These are phyloP conservation scores for Dicranocentrus wangi DNA, from an alignment of 2,888 invertebrate species.

Conservation along the genomic window DNA sequence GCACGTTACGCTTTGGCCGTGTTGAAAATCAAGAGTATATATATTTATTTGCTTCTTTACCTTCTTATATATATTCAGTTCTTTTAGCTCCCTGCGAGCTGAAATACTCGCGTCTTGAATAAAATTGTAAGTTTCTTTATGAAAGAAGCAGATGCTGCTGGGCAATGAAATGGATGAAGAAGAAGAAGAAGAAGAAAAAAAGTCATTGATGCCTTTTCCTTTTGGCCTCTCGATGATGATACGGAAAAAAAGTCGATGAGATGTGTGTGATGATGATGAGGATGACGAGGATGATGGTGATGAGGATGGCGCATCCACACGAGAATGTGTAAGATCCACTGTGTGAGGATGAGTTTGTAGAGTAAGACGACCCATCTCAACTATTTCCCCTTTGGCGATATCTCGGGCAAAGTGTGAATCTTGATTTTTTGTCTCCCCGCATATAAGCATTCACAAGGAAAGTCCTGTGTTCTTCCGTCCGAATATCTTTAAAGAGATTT, in stretches of 20 bases:
- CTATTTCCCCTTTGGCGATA: background rate
- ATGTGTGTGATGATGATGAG: constrained; percentile 7
- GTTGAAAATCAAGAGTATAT: constrained; percentile 7
- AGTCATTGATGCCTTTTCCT: constrained; percentile 33
- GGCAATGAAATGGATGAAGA: constrained; percentile 18
- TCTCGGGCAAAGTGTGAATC: too few relatives aligned
- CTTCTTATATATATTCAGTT: too few relatives aligned
- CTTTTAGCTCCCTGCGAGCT: too few relatives aligned
- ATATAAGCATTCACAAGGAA: too few relatives aligned
- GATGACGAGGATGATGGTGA: background rate
- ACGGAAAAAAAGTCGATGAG: too few relatives aligned
- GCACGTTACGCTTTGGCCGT: constrained; percentile 41
- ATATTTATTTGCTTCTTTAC: too few relatives aligned
- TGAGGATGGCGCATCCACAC: too few relatives aligned
- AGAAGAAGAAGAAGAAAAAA: constrained; percentile 20
- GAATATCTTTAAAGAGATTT: too few relatives aligned
- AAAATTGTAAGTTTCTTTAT: background rate
- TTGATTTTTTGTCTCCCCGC: too few relatives aligned
- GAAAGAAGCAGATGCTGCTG: constrained; percentile 40
- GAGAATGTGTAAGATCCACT: too few relatives aligned
- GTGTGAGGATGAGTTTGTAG: background rate
- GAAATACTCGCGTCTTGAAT: too few relatives aligned
- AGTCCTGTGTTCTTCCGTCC: too few relatives aligned
- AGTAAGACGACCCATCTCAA: background rate
- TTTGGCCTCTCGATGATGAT: background rate